Conservation (phyloP, 2,797 vertebrate genomes). For the Serranus cabrilla region DNA sequence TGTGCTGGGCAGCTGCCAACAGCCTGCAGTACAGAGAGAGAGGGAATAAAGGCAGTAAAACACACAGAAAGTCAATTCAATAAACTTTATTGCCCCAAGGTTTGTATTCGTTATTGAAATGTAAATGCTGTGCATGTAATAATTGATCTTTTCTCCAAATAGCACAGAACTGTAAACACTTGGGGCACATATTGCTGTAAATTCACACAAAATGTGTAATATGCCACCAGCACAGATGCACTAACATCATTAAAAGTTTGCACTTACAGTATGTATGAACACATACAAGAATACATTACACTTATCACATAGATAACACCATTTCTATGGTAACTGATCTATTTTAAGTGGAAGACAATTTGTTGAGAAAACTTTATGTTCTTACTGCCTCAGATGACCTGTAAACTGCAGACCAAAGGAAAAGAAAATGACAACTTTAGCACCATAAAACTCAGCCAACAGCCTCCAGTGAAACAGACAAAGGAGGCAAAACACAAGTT, state of each 20-base stretch:
- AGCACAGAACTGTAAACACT: constrained; percentile 1
- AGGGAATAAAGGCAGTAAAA: constrained; percentile 1
- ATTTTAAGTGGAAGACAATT: no score
- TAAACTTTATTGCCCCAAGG: constrained; percentile 11
- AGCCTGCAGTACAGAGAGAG: constrained; percentile 16
- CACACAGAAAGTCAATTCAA: constrained; percentile 8
- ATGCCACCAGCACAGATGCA: no score
- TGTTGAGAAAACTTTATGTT: no score
- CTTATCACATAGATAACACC: no score
- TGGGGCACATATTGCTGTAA: background rate
- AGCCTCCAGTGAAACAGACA: no score
- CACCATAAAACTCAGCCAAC: no score
- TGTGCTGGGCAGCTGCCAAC: constrained; percentile 48
- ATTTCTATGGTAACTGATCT: no score
- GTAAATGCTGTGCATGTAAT: constrained; percentile 35
- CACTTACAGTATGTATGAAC: background rate
- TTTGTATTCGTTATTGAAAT: constrained; percentile 30
- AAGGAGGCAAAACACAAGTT: no score
- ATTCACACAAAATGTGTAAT: background rate
- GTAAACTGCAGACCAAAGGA: no score
- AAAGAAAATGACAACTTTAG: no score
- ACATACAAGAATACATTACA: background rate
- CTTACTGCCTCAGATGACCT: no score
- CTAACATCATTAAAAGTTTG: background rate
- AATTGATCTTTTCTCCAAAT: constrained; percentile 15